Conservation (phyloP, 2,888 invertebrate genomes). For the Melanchra persicariae region DNA sequence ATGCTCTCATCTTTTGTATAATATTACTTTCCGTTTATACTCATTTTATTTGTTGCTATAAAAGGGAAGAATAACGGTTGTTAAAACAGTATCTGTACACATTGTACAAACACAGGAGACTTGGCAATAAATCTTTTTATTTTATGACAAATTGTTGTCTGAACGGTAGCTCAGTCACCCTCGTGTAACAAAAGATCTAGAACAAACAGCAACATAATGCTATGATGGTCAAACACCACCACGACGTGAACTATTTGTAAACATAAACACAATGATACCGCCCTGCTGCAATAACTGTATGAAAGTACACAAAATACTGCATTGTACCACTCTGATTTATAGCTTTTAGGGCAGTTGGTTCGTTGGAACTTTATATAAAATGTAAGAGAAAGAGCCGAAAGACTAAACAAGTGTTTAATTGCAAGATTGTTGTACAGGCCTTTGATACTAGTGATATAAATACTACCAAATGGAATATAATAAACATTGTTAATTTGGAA, state of each 20-base stretch:
- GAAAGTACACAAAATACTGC: conserved; percentile 83
- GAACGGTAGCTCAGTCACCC: conserved; percentile 79
- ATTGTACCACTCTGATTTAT: conserved; percentile 84
- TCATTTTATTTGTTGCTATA: conserved; percentile 88
- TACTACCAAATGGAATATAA: conserved; percentile 30
- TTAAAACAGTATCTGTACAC: conserved; percentile 83
- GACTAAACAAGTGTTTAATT: conserved; percentile 61
- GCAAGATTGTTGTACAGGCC: conserved; percentile 35
- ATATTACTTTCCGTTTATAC: conserved; percentile 86
- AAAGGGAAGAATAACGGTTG: conserved; percentile 88
- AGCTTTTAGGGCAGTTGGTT: conserved; percentile 70
- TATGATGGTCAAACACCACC: conserved; percentile 85
- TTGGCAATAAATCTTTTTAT: conserved; percentile 89
- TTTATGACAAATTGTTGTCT: conserved; percentile 91
- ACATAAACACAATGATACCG: conserved; percentile 83
- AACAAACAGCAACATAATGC: conserved; percentile 88
- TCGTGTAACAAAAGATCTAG: conserved; percentile 85
- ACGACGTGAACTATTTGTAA: conserved; percentile 83
- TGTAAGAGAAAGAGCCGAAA: conserved; percentile 49
- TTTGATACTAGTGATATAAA: conserved; percentile 26
- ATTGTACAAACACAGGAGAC: conserved; percentile 81
- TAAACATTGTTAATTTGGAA: conserved; percentile 33
- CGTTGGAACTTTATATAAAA: conserved; percentile 44
- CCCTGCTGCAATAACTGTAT: conserved; percentile 80
- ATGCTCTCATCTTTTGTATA: conserved; percentile 83